Conservation (phyloP, 2,888 invertebrate genomes). For the Emmelina monodactyla region DNA sequence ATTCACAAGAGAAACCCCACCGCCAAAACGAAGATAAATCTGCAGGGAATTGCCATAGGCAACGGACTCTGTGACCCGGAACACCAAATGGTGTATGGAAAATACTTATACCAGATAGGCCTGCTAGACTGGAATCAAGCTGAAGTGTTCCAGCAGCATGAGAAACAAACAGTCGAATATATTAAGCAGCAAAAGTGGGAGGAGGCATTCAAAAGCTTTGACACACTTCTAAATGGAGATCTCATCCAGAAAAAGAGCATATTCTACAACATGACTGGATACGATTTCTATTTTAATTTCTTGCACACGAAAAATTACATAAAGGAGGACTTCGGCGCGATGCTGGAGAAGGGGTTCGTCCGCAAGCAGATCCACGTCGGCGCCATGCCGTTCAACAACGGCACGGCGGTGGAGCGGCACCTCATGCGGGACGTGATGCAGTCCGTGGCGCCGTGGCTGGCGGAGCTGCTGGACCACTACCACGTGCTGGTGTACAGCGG, state of each 20-base stretch:
- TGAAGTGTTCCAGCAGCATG: constrained; percentile 66
- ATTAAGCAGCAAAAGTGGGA: constrained; percentile 71
- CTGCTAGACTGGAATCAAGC: constrained; percentile 71
- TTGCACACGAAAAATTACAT: constrained; percentile 68
- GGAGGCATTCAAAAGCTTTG: constrained; percentile 77
- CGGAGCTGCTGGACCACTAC: constrained; percentile 72
- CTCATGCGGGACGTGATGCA: constrained; percentile 82
- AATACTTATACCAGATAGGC: constrained; percentile 82
- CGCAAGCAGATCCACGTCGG: constrained; percentile 87
- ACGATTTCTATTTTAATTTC: constrained; percentile 78
- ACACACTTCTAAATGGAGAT: constrained; percentile 75
- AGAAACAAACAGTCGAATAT: constrained; percentile 62
- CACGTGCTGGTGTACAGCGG: constrained; percentile 86
- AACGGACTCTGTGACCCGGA: constrained; percentile 83
- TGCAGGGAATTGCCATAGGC: constrained; percentile 77
- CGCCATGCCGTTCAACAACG: constrained; percentile 73
- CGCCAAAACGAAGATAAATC: constrained; percentile 73
- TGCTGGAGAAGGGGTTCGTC: constrained; percentile 69
- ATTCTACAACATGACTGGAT: constrained; percentile 79
- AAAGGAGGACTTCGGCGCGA: constrained; percentile 64
- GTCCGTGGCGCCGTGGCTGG: constrained; percentile 76
- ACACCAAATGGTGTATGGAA: constrained; percentile 78
- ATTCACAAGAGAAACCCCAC: constrained; percentile 72
- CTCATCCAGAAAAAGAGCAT: constrained; percentile 64
- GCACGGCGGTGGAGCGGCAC: constrained; percentile 71